Evolutionary conservation across 2,888 invertebrate species (phyloP).

Genomic region (Gasteruption jaculator): DNA sequence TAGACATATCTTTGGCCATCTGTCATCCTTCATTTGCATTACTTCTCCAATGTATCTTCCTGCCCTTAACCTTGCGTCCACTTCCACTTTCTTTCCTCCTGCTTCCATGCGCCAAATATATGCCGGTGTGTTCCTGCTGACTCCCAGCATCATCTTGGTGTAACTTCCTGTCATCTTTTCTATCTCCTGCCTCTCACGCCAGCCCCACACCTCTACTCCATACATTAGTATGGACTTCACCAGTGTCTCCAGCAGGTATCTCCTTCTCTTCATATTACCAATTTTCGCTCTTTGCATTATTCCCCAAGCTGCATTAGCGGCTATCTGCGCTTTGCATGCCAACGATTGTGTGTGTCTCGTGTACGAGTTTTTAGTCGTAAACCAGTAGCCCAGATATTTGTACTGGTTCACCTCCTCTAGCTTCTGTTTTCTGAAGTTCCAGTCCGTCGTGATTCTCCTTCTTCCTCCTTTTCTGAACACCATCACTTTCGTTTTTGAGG

Average conservation of each 20-base stretch:
- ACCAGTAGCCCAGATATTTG: constrained; percentile 18
- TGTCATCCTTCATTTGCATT: no score
- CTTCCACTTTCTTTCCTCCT: no score
- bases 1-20: no score
- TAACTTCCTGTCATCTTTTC: constrained; percentile 13
- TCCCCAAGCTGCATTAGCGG: constrained; percentile 14
- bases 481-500: constrained; percentile 15
- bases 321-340: constrained; percentile 14
- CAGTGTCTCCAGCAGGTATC: constrained; percentile 15
- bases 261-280: constrained; percentile 5
- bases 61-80: no score
- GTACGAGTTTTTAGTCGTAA: constrained; percentile 6
- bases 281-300: no score
- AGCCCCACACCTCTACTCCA: constrained; percentile 18
- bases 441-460: constrained; percentile 5
- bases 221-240: constrained; percentile 12
- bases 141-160: constrained; percentile 16
- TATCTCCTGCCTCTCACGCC: constrained; percentile 12
- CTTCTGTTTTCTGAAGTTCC: constrained; percentile 9
- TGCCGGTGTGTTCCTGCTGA: constrained; percentile 18
- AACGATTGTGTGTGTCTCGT: constrained; percentile 6
- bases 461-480: constrained; percentile 17
- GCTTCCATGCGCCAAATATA: no score
- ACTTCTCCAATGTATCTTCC: no score
- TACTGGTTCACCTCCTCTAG: constrained; percentile 13